These are phyloP conservation scores for Dromaius novaehollandiae DNA, from an alignment of 2,113 vertebrate genomes.

Conservation along the genomic window DNA sequence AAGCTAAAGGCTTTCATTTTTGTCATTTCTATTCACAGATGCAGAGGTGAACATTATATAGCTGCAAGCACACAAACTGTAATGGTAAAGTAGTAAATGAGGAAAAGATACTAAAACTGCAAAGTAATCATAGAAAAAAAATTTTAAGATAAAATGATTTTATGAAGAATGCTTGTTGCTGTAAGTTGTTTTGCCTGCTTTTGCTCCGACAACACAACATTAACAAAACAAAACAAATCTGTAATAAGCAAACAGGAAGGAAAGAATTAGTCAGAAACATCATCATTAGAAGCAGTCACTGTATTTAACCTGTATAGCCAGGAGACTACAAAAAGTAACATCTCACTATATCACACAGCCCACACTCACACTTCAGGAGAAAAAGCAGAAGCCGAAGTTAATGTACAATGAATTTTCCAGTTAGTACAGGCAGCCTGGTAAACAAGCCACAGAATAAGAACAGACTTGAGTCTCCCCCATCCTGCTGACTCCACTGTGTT, in stretches of 20 bases:
- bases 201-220: not conserved
- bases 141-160: not conserved
- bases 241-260: not conserved
- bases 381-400: conserved; percentile 3
- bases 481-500: not conserved
- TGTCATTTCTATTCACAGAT: not conserved
- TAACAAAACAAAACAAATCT: not conserved
- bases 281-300: not conserved
- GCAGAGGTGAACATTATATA: not conserved
- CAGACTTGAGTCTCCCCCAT: not conserved
- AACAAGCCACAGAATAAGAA: not conserved
- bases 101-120: not conserved
- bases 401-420: conserved; percentile 6
- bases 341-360: not conserved
- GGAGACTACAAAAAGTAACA: not conserved
- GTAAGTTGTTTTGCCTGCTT: not conserved
- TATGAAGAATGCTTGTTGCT: not conserved
- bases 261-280: not conserved
- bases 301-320: not conserved
- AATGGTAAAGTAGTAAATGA: not conserved
- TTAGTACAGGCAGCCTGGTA: not conserved
- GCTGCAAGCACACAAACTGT: not conserved
- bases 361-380: not conserved
- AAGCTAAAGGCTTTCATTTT: not conserved
- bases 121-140: not conserved